Conservation (phyloP, 1,140 invertebrate genomes). For the Oncopodura yosiiana region DNA sequence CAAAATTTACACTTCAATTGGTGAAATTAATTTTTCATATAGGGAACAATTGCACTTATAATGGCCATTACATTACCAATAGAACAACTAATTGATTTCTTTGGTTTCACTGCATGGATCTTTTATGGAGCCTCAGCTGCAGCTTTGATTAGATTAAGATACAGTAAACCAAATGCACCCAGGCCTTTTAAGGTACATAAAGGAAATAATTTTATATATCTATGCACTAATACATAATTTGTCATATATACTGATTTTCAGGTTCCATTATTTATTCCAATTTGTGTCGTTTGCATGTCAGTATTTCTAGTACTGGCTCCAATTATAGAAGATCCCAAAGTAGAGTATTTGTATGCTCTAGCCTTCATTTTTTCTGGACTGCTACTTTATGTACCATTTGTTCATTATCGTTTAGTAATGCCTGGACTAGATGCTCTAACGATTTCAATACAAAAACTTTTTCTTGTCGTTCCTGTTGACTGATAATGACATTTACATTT, state of each 20-base stretch:
- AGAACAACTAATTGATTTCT: constrained; percentile 84
- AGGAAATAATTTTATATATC: too few species aligned
- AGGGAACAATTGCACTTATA: constrained; percentile 44
- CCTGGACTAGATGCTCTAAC: constrained; percentile 38
- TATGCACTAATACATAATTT: too few species aligned
- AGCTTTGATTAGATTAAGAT: constrained; percentile 75
- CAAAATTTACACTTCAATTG: not conserved
- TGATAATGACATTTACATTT: too few species aligned
- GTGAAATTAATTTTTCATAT: constrained; percentile 7
- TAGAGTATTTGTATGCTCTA: constrained; percentile 43
- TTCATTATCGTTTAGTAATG: constrained; percentile 40
- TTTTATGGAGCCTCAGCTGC: constrained; percentile 86
- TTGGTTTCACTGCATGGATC: constrained; percentile 91
- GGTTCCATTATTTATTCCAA: constrained; percentile 45
- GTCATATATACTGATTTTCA: too few species aligned
- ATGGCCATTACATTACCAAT: constrained; percentile 85
- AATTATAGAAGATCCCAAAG: constrained; percentile 43
- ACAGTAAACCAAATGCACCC: constrained; percentile 74
- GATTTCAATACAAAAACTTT: too few species aligned
- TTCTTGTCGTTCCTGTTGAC: too few species aligned
- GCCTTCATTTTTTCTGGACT: constrained; percentile 45
- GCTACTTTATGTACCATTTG: constrained; percentile 47
- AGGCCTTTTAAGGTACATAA: constrained; percentile 65
- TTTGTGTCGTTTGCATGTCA: constrained; percentile 43
- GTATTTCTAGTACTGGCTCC: constrained; percentile 47